Evolutionary conservation across 2,113 vertebrate genomes (phyloP).

Genomic region (Brachypteracias leptosomus): DNA sequence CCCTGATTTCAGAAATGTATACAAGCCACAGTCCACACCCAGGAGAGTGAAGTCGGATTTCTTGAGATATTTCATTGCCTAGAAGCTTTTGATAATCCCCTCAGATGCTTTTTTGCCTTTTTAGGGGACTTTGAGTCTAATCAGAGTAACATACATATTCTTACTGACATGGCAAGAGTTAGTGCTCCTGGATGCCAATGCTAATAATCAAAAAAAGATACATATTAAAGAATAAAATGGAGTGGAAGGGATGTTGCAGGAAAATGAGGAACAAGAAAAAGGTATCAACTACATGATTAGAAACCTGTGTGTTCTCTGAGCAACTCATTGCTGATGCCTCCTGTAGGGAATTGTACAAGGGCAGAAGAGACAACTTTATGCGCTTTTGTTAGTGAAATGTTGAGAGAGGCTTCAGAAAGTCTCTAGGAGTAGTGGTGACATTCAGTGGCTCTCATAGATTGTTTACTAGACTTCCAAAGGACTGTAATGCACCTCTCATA

Average conservation of each 20-base stretch:
- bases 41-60: background rate
- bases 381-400: background rate
- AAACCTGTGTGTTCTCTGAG: background rate
- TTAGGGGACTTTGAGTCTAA: background rate
- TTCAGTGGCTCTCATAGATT: background rate
- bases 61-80: background rate
- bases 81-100: background rate
- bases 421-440: background rate
- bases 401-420: background rate
- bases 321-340: background rate
- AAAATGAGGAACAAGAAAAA: background rate
- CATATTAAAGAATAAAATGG: background rate
- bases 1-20: constrained; percentile 1
- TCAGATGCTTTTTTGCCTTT: background rate
- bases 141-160: background rate
- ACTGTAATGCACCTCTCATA: background rate
- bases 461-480: background rate
- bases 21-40: background rate
- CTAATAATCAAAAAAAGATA: background rate
- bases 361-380: background rate
- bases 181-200: background rate
- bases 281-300: fast-evolving
- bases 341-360: background rate
- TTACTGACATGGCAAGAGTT: background rate
- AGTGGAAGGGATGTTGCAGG: background rate